A percentile compares a stretch with the other conserved stretches of the same genome.
Conservation (phyloP, 2,113 vertebrate species). For the Notothenia coriiceps region DNA sequence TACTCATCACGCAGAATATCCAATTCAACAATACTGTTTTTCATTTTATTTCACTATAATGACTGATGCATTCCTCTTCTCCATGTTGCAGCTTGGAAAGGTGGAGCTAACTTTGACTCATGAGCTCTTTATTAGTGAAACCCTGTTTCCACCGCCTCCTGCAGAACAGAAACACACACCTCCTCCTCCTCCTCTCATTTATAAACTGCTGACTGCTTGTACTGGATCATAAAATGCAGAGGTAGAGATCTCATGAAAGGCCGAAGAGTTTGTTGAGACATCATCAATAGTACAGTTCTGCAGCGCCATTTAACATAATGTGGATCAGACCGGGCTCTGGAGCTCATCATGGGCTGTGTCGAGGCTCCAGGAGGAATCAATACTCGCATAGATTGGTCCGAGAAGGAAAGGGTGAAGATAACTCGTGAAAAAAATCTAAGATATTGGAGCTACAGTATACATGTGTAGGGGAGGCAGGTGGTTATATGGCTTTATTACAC, state of each 20-base stretch:
- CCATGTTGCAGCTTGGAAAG: too few relatives aligned
- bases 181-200: background rate
- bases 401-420: constrained; percentile 48
- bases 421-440: constrained; percentile 41
- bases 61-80: too few relatives aligned
- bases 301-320: constrained; percentile 62
- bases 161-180: background rate
- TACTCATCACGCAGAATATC: too few relatives aligned
- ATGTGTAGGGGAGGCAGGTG: background rate
- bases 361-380: constrained; percentile 59
- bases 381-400: constrained; percentile 29
- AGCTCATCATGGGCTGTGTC: constrained; percentile 57
- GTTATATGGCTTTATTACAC: background rate
- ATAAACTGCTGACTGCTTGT: constrained; percentile 46
- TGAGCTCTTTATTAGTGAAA: too few relatives aligned
- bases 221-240: constrained; percentile 50
- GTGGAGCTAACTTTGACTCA: too few relatives aligned
- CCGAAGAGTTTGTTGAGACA: constrained; percentile 39
- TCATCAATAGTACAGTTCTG: constrained; percentile 53
- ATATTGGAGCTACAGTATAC: constrained; percentile 28
- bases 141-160: too few relatives aligned
- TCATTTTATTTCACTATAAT: too few relatives aligned
- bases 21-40: too few relatives aligned
- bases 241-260: constrained; percentile 30
- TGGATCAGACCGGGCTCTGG: constrained; percentile 41